Evolutionary conservation across 1,140 invertebrate genomes (phyloP).

Genomic region (Aporrectodea caliginosa): DNA sequence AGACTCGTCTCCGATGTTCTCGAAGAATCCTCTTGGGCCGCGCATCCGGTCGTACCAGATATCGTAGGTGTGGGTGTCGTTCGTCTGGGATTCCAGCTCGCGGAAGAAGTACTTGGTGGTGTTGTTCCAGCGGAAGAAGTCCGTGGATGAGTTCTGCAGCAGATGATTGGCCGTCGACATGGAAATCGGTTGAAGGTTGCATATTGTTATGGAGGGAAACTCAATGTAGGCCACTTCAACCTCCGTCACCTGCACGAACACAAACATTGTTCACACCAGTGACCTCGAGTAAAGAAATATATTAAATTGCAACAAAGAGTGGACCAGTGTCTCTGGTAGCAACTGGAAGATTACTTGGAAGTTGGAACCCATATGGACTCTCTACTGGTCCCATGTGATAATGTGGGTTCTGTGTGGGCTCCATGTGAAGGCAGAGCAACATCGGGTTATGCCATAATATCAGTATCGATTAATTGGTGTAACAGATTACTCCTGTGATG

Average conservation of each 20-base stretch:
- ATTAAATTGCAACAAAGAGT: too few species aligned
- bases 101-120: slow-evolving; percentile 12
- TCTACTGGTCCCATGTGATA: too few species aligned
- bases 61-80: background rate
- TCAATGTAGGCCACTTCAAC: slow-evolving; percentile 15
- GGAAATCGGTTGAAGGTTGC: slow-evolving; percentile 27
- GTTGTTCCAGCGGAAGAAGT: slow-evolving; percentile 23
- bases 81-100: background rate
- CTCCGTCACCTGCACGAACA: slow-evolving; percentile 1
- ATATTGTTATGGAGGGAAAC: slow-evolving; percentile 17
- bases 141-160: slow-evolving; percentile 1
- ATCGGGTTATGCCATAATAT: too few species aligned
- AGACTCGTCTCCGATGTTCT: slow-evolving; percentile 21
- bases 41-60: slow-evolving; percentile 12
- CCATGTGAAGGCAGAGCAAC: too few species aligned
- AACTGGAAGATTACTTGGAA: too few species aligned
- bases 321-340: too few species aligned
- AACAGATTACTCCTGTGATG: too few species aligned
- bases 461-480: too few species aligned
- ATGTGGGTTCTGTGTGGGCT: too few species aligned
- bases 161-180: background rate
- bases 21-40: slow-evolving; percentile 8
- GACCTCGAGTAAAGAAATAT: too few species aligned
- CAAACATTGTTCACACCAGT: too few species aligned
- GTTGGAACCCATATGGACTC: too few species aligned